Evolutionary conservation across 2,797 vertebrate genomes (phyloP).

Genomic region (Sphaeramia orbicularis): DNA sequence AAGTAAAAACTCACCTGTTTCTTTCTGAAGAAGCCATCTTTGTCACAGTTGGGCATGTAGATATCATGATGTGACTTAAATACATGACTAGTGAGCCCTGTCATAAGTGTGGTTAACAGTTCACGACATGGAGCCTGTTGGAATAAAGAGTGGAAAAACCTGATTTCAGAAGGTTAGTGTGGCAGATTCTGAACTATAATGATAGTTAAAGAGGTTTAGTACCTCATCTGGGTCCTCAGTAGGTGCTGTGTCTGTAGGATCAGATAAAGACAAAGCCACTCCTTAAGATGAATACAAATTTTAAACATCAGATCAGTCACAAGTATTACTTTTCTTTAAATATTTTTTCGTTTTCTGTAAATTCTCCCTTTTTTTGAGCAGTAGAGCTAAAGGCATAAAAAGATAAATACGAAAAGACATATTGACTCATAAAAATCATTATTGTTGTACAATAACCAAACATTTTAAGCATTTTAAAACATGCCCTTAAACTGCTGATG

Average conservation of each 20-base stretch:
- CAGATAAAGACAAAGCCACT: slow-evolving; percentile 25
- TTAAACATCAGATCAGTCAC: background rate
- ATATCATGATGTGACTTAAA: slow-evolving; percentile 83
- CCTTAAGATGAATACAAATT: background rate
- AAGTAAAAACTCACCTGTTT: slow-evolving; percentile 85
- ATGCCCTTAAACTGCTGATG: too few species aligned
- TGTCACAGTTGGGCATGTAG: slow-evolving; percentile 94
- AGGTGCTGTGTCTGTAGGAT: slow-evolving; percentile 50
- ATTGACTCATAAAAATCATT: too few species aligned
- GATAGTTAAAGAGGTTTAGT: slow-evolving; percentile 26
- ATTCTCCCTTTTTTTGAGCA: too few species aligned
- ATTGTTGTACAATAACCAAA: too few species aligned
- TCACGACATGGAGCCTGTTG: slow-evolving; percentile 88
- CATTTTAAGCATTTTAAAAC: too few species aligned
- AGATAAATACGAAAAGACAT: too few species aligned
- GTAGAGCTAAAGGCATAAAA: too few species aligned
- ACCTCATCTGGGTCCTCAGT: slow-evolving; percentile 76
- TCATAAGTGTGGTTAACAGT: slow-evolving; percentile 83
- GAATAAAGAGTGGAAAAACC: slow-evolving; percentile 9
- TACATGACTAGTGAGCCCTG: slow-evolving; percentile 83
- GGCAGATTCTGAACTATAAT: background rate
- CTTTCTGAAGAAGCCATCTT: slow-evolving; percentile 88
- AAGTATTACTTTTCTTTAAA: background rate
- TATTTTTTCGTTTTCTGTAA: background rate
- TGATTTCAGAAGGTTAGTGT: background rate